Percentiles rank a stretch among this genome's conserved stretches.
Conservation (phyloP, 2,797 vertebrate genomes). For the Malacoctenus gilli region DNA sequence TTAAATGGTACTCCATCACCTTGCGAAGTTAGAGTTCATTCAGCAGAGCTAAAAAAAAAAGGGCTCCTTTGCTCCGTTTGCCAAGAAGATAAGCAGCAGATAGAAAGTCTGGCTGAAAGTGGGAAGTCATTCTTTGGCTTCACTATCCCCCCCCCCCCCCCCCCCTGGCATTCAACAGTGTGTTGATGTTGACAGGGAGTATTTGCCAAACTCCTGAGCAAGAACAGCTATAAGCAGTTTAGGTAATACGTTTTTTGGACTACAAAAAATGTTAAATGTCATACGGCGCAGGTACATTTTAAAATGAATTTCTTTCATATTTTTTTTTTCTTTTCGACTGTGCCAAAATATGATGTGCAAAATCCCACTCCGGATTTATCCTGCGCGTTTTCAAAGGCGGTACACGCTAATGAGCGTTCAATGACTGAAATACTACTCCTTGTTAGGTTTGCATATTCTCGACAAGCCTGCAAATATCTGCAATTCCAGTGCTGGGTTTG, state of each 20-base stretch:
- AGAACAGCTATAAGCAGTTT: constrained; percentile 68
- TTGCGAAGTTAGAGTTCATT: constrained; percentile 17
- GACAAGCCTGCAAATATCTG: neutral
- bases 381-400: too few species aligned
- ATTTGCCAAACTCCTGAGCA: constrained; percentile 64
- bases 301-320: constrained; percentile 36
- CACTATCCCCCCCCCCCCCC: constrained; percentile 10
- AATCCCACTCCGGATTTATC: too few species aligned
- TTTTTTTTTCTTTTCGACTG: constrained; percentile 24
- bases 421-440: too few species aligned
- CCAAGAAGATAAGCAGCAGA: constrained; percentile 36
- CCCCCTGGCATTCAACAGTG: constrained; percentile 30
- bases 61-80: constrained; percentile 14
- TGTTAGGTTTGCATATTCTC: neutral
- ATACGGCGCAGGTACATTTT: constrained; percentile 57
- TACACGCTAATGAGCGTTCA: too few species aligned
- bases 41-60: constrained; percentile 25
- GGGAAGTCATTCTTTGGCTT: constrained; percentile 41
- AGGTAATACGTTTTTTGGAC: constrained; percentile 55
- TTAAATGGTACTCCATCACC: constrained; percentile 4
- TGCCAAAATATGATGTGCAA: too few species aligned
- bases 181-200: constrained; percentile 41
- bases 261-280: too few species aligned
- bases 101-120: constrained; percentile 33
- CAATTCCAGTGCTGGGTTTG: neutral